Base-by-base conservation (phyloP, 1,140 invertebrate species). In the Whitmania pigra region DNA sequence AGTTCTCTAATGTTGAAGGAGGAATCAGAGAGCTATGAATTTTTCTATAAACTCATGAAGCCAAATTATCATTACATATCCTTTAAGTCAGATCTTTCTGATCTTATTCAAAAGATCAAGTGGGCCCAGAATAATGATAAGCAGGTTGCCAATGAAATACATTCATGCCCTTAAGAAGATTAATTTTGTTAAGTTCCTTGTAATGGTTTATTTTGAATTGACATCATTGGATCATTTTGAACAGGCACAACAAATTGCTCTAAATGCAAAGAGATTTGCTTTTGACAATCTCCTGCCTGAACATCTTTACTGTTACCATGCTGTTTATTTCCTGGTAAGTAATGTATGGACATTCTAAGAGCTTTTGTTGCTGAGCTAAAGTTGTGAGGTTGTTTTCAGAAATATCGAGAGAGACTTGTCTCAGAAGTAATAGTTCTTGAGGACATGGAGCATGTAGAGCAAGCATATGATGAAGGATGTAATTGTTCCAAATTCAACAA, bases 21-120 rank as follows among this genome's bases (percentile, higher is more conserved):
- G 82, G 87, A 92, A 66, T 97, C 94, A 0, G 84, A 86, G 27
- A 97, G 93, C 82, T 94, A 94, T 81, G 94, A 97, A 85, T 89
- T 92, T 84, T 97, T 96, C 83, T 97, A 97, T 79, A 82, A 85
- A 67, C 82, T 89, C 75, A 79, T 97, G 20, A 76, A 85, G 74
- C 88, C 91, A 20, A 87, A 87, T 78, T 82, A 86, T 77, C 93
- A 97, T 84, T 97, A 89, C 82, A 82, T 97, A 67, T 88, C 92
- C 49, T 83, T 97, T 29, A 88, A 89, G 77, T 81, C 83, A 54
- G 88, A 95, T 82, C 84, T 97, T 25, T 88, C 86, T 54, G 87
- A 97, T 84, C 83, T 97, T 29, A 82, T 90, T 11, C 86, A 92
- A 53, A 87, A 88, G 80, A 83, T 96, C 43, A 78, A 85, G 53